Evolutionary conservation across 92 coral and sea anemone genomes (phyloP), one percentile per base, ranked within the genome.

Genomic region (Palythoa caribaeorum): DNA sequence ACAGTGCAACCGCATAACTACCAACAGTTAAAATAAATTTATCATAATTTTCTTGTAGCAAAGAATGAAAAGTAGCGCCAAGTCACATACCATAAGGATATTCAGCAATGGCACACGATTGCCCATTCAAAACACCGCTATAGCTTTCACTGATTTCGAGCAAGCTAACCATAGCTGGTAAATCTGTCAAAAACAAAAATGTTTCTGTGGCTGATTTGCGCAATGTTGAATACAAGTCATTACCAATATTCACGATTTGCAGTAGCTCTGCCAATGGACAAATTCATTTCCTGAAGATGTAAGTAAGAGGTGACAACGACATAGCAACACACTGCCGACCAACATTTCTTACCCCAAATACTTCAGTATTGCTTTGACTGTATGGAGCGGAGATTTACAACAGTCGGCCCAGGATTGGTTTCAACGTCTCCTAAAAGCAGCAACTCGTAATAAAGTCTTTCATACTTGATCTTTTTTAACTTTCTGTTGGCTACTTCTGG

Each of bases 61-160:
- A 70, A 70, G 75, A 70, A 17, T 70, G 40, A 70, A 36, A 70
- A 17, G 75, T 44, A 28, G 75, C 44, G 14, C 10, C 53, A 13
- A 39, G 54, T 39, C 51, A 72, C 77, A 13, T 72, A 72, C 37
- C 48, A 72, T 72, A 72, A 72, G 77, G 48, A 72, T 36, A 70
- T 1, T 36, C 75, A 10, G 75, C 14, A 28, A 70, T 28, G 10
- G 36, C 8, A 70, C 40, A 70, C 75, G 44, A 70, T 13, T 36
- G 50, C 40, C 77, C 77, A 72, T 72, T 38, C 20, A 39, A 14
- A 39, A 47, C 21, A 14, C 51, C 35, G 9, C n/a, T 39, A 1
- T 9, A 39, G 9, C 77, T 39, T 39, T 73, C 28, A 73, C 78
- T 73, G 17, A 9, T 19, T 73, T 73, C 54, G 17, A 38, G 51